A percentile compares a stretch with the other conserved stretches of the same genome.
These are phyloP conservation scores for Acanthosepion esculentum DNA, from an alignment of 2,888 invertebrate species.

Conservation along the genomic window DNA sequence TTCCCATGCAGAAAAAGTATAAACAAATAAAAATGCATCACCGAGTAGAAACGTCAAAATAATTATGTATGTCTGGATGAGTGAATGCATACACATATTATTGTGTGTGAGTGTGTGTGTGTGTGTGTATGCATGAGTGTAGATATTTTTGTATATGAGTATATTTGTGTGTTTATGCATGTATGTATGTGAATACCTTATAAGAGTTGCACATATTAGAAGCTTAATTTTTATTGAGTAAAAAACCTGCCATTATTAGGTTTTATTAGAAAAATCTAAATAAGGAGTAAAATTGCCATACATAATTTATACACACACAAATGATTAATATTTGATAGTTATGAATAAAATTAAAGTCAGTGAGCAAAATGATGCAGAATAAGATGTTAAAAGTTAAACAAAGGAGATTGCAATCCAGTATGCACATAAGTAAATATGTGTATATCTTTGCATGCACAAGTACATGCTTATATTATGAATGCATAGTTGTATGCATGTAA, in stretches of 20 bases:
- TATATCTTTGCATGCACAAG: neutral
- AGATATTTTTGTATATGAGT: neutral
- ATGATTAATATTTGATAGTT: no score
- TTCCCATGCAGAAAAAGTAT: no score
- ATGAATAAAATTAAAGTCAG: no score
- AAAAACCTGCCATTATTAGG: no score
- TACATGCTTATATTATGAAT: neutral
- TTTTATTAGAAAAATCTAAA: no score
- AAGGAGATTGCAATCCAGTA: neutral
- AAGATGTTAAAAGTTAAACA: no score
- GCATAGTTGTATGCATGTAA: neutral
- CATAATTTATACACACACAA: no score
- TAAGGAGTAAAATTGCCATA: no score
- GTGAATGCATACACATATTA: neutral
- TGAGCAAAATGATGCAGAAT: no score
- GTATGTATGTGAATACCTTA: neutral
- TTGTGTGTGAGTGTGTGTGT: neutral
- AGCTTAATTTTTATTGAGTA: no score
- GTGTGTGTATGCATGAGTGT: neutral
- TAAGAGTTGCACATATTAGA: neutral
- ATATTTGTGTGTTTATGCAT: neutral
- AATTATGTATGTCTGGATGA: neutral
- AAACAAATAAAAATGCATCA: no score
- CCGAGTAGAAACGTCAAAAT: no score
- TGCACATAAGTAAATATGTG: neutral